Percentiles rank a stretch among this genome's conserved stretches.
Evolutionary conservation across 2,888 invertebrate species (phyloP).

Genomic region (Eristalinus aeneus): DNA sequence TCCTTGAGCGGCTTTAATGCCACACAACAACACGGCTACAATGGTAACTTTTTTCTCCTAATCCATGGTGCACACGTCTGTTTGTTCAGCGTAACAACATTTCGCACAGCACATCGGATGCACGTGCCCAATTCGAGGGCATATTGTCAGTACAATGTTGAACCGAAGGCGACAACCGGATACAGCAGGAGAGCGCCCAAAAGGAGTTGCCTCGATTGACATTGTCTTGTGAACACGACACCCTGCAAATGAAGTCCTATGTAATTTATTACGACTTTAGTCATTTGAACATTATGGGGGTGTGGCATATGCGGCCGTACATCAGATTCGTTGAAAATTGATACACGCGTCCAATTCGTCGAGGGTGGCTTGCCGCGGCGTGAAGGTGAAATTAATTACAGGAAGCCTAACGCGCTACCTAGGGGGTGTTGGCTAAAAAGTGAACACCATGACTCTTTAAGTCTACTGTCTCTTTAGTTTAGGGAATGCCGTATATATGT

Average conservation of each 20-base stretch:
- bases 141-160: slow-evolving; percentile 61
- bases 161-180: slow-evolving; percentile 38
- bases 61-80: slow-evolving; percentile 70
- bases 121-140: slow-evolving; percentile 72
- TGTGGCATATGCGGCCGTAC: slow-evolving; percentile 63
- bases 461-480: background rate
- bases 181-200: slow-evolving; percentile 36
- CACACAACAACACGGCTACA: slow-evolving; percentile 59
- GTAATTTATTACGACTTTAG: slow-evolving; percentile 66
- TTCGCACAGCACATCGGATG: slow-evolving; percentile 68
- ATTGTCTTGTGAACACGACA: slow-evolving; percentile 58
- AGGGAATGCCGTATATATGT: background rate
- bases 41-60: slow-evolving; percentile 68
- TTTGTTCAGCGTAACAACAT: slow-evolving; percentile 73
- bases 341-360: slow-evolving; percentile 71
- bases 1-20: slow-evolving; percentile 60
- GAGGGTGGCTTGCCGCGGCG: slow-evolving; percentile 66
- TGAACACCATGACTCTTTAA: slow-evolving; percentile 6
- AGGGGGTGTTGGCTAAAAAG: slow-evolving; percentile 34
- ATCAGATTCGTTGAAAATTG: slow-evolving; percentile 63
- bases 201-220: slow-evolving; percentile 66
- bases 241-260: slow-evolving; percentile 68
- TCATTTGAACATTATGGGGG: slow-evolving; percentile 62
- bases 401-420: slow-evolving; percentile 41
- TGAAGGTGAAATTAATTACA: slow-evolving; percentile 70